A percentile compares a stretch with the other conserved stretches of the same genome.
Evolutionary conservation across 2,797 vertebrate species (phyloP).

Genomic region (Sus cebifrons): DNA sequence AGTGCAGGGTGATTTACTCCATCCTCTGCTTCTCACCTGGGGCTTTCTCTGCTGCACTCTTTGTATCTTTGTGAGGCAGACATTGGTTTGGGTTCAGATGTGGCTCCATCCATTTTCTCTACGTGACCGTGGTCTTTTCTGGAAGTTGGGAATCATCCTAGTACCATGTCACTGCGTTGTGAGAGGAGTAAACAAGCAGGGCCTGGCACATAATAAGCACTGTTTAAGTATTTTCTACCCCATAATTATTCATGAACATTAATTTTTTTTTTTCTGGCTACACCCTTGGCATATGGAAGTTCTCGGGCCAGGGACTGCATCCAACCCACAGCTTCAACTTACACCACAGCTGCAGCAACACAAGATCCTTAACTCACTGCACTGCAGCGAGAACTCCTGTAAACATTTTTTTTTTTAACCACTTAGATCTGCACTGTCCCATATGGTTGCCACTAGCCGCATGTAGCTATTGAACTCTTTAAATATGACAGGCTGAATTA

Average conservation of each 20-base stretch:
- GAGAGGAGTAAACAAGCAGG: background rate
- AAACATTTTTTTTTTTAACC: background rate
- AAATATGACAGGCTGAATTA: background rate
- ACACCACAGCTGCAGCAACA: too few species aligned
- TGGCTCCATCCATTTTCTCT: background rate
- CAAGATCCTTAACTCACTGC: too few species aligned
- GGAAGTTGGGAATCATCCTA: background rate
- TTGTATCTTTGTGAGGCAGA: background rate
- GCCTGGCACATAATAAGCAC: too few species aligned
- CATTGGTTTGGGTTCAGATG: background rate
- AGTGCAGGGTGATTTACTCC: fast-evolving
- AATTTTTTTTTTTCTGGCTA: background rate
- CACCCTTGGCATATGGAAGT: too few species aligned
- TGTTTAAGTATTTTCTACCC: too few species aligned
- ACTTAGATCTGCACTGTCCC: background rate
- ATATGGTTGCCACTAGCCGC: background rate
- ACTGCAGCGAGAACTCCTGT: too few species aligned
- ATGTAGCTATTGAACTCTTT: background rate
- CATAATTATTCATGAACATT: background rate
- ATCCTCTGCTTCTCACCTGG: background rate
- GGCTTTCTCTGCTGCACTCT: background rate
- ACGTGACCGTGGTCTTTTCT: background rate
- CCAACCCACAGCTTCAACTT: too few species aligned
- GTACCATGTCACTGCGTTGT: background rate
- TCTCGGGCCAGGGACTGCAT: too few species aligned